Conservation (phyloP, 2,113 vertebrate genomes). For the Forbesichthys agassizii region DNA sequence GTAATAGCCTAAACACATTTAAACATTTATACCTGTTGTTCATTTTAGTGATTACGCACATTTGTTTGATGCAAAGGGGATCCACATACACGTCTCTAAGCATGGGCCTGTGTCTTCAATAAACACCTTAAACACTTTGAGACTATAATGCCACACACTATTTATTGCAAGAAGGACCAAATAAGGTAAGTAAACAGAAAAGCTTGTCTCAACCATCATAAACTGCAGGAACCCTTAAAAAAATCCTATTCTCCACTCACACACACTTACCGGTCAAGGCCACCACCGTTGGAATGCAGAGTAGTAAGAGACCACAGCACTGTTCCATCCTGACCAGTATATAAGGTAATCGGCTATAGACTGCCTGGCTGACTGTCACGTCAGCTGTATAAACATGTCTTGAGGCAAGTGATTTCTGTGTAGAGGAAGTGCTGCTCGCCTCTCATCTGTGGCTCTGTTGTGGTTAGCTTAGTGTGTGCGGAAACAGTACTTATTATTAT, state of each 20-base stretch:
- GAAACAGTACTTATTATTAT: background rate
- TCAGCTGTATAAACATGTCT: too few relatives aligned
- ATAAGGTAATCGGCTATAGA: too few relatives aligned
- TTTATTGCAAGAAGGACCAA: too few relatives aligned
- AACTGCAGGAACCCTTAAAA: background rate
- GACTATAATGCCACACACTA: too few relatives aligned
- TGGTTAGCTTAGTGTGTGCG: background rate
- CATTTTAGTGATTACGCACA: background rate
- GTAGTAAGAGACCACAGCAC: slow-evolving; percentile 52
- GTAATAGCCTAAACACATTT: background rate
- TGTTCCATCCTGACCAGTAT: too few relatives aligned
- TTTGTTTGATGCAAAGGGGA: too few relatives aligned
- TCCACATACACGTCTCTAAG: too few relatives aligned
- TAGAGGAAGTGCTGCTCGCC: slow-evolving; percentile 33
- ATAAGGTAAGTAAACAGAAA: too few relatives aligned
- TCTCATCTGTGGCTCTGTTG: background rate
- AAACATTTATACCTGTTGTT: background rate
- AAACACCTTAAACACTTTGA: too few relatives aligned
- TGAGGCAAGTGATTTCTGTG: background rate
- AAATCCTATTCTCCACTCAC: background rate
- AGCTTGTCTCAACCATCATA: background rate
- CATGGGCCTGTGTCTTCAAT: too few relatives aligned
- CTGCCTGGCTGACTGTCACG: too few relatives aligned
- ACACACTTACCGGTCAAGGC: slow-evolving; percentile 48
- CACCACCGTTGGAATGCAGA: slow-evolving; percentile 37